Conservation (phyloP, 2,113 vertebrate species). For the Labeo catla region DNA sequence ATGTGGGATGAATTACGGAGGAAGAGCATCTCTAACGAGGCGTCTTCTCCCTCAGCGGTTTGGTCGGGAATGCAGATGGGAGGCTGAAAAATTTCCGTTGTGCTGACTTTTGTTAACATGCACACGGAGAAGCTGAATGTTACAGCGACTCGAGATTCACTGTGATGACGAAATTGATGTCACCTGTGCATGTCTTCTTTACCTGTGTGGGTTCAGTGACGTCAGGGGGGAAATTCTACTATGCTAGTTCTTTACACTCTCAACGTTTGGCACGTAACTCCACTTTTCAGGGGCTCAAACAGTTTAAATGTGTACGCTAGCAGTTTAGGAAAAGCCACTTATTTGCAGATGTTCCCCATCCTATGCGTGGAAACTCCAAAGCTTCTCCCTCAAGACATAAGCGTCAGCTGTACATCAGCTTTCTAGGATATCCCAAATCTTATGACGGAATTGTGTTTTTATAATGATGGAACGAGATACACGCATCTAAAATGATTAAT, state of each 20-base stretch:
- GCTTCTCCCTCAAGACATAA: conserved; percentile 9
- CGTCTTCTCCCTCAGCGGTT: conserved; percentile 39
- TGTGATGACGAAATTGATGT: not conserved
- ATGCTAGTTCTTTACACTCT: conserved; percentile 67
- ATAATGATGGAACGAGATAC: conserved; percentile 49
- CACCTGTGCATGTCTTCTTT: not conserved
- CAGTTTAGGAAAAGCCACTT: not conserved
- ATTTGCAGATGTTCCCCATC: conserved; percentile 32
- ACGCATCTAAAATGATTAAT: conserved; percentile 57
- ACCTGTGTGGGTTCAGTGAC: not conserved
- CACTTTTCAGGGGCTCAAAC: not conserved
- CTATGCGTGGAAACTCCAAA: conserved; percentile 19
- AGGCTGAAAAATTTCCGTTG: conserved; percentile 37
- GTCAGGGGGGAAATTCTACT: conserved; percentile 53
- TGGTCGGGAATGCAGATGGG: conserved; percentile 48
- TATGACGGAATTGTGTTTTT: conserved; percentile 45
- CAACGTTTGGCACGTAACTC: conserved; percentile 33
- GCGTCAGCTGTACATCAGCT: conserved; percentile 29
- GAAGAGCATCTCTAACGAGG: conserved; percentile 42
- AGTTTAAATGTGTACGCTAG: not conserved
- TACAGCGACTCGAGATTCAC: not conserved
- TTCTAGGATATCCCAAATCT: conserved; percentile 39
- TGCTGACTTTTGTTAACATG: conserved; percentile 32
- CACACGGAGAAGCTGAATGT: not conserved
- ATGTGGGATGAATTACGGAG: conserved; percentile 44